Conservation (phyloP, 2,888 invertebrate genomes). For the Augiades crinisus region DNA sequence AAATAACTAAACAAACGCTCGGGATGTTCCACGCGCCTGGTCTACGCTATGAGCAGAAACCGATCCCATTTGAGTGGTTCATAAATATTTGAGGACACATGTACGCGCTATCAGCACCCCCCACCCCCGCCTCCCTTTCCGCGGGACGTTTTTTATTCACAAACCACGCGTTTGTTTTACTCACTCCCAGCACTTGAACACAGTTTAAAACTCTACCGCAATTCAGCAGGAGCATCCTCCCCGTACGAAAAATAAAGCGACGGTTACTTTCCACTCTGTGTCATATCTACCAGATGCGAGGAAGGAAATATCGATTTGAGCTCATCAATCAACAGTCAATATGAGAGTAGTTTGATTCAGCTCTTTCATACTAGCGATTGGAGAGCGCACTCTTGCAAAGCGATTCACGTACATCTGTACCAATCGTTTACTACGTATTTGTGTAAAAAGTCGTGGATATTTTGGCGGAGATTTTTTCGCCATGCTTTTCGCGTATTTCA, state of each 20-base stretch:
- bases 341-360: conserved; percentile 44
- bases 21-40: conserved; percentile 29
- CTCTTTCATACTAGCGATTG: conserved; percentile 19
- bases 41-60: conserved; percentile 33
- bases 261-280: conserved; percentile 29
- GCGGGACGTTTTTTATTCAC: conserved; percentile 38
- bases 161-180: conserved; percentile 27
- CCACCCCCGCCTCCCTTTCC: conserved; percentile 25
- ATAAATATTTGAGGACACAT: conserved; percentile 57
- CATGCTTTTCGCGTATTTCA: neutral
- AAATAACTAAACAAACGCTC: no score
- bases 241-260: conserved; percentile 17
- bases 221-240: neutral
- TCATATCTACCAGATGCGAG: conserved; percentile 9
- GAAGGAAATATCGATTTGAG: conserved; percentile 19
- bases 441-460: neutral
- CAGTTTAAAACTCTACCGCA: conserved; percentile 5
- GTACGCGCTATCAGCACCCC: conserved; percentile 37
- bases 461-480: neutral
- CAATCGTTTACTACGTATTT: neutral
- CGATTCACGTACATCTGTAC: neutral
- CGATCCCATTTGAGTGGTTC: conserved; percentile 49
- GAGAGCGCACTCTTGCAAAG: neutral
- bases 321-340: conserved; percentile 52
- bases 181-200: conserved; percentile 15